Evolutionary conservation across 2,888 invertebrate genomes (phyloP).

Genomic region (Drosophila trichaetosa): DNA sequence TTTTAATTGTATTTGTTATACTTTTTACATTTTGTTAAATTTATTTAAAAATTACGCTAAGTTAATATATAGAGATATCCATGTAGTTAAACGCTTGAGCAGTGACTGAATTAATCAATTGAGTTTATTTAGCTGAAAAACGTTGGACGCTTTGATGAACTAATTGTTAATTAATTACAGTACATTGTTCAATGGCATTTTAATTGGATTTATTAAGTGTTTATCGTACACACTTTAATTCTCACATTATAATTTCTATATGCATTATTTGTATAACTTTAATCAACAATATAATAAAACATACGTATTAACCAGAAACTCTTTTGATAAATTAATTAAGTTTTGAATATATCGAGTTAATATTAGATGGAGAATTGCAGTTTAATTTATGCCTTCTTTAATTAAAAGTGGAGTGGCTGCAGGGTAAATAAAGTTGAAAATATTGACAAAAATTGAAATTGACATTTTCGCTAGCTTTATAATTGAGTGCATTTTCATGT

Average conservation of each 20-base stretch:
- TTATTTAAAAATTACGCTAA: not conserved
- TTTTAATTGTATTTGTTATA: not conserved
- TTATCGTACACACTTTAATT: not conserved
- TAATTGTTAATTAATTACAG: not conserved
- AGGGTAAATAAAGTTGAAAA: not conserved
- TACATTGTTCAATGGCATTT: not conserved
- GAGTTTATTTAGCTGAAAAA: not conserved
- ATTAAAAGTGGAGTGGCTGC: not conserved
- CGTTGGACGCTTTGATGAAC: not conserved
- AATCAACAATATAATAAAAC: not conserved
- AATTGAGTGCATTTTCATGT: constrained; percentile 69
- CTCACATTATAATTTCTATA: not conserved
- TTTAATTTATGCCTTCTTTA: not conserved
- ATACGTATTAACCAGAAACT: no score
- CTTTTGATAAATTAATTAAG: not conserved
- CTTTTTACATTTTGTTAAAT: not conserved
- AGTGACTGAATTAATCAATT: not conserved
- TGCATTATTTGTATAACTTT: not conserved
- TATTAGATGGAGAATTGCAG: not conserved
- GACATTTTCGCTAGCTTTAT: not conserved
- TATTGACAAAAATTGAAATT: constrained; percentile 2
- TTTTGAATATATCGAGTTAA: not conserved
- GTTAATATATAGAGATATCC: not conserved
- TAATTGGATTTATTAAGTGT: not conserved
- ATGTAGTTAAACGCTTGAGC: not conserved